Evolutionary conservation across 2,797 vertebrate species (phyloP), one percentile per base, ranked within the genome.

Genomic region (Potorous gilbertii): DNA sequence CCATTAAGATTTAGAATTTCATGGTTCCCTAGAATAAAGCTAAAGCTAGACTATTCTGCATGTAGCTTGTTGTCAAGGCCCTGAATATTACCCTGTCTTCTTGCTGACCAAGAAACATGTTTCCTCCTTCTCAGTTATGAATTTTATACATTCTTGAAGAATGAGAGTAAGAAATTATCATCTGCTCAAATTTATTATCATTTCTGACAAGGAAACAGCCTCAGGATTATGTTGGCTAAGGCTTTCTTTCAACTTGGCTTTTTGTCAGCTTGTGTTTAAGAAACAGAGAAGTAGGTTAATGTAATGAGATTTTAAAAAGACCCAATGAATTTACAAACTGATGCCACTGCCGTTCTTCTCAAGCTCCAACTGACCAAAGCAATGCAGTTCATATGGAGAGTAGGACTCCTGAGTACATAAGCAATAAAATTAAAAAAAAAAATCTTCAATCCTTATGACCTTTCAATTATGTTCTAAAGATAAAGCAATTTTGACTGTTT

Each of bases 1-100:
- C 29, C 92, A 46, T 95, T 91, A 90, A 3, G 92, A 87, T 91
- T 91, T 93, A 34, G 87, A 34, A 95, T 92, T 95, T 96, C 40
- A 55, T 10, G 34, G 31, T 90, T 59, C 2, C 87, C 4, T 55
- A 13, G n/a, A 50, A 94, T 92, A 95, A 94, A 95, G 95, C 66
- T 90, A 27, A 97, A 94, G 13, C 55, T 11, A 92, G 4, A 55
- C 1, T 46, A 62, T 81, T 96, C 59, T 94, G 55, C 89, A 29
- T 56, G 31, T 93, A 13, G 27, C 56, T 13, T 59, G 40, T 91
- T 90, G 92, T 16, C 54, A 87, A 92, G 74, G 74, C 13, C 87
- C 1, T 52, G 13, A 93, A 40, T 92, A 56, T 92, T 6, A 13
- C 14, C 2, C 74, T 50, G 5, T 92, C 3, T 46, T 62, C n/a